Evolutionary conservation across 1,140 invertebrate genomes (phyloP).

Genomic region (Trialeurodes vaporariorum): DNA sequence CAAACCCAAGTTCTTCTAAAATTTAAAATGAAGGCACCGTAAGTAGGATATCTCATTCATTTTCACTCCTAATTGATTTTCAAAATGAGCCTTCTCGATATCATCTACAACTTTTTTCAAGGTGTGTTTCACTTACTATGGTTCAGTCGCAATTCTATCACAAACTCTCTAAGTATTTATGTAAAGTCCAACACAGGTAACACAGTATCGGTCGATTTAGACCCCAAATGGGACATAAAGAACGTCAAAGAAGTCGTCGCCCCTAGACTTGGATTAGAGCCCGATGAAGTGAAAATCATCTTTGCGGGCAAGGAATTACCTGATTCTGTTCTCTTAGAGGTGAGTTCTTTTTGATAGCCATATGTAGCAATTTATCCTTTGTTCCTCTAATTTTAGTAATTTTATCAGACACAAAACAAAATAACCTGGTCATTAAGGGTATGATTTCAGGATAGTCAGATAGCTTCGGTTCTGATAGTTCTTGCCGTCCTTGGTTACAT

Average conservation of each 20-base stretch:
- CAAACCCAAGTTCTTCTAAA: too few species aligned
- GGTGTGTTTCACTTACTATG: constrained; percentile 50
- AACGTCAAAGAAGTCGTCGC: constrained; percentile 61
- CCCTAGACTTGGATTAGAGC: constrained; percentile 49
- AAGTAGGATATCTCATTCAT: too few species aligned
- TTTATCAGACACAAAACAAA: too few species aligned
- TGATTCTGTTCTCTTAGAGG: constrained; percentile 56
- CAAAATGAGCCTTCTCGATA: constrained; percentile 38
- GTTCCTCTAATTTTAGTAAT: too few species aligned
- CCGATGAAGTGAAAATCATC: constrained; percentile 67
- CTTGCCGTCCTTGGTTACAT: too few species aligned
- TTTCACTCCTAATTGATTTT: too few species aligned
- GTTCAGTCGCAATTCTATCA: constrained; percentile 45
- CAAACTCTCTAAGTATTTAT: constrained; percentile 52
- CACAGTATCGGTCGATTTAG: constrained; percentile 51
- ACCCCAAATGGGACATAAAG: constrained; percentile 62
- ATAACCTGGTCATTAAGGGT: too few species aligned
- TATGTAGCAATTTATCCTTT: too few species aligned
- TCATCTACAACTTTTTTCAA: constrained; percentile 41
- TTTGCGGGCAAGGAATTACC: constrained; percentile 73
- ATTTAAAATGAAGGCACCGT: background rate
- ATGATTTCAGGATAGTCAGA: too few species aligned
- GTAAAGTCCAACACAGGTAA: constrained; percentile 57
- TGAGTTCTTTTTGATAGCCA: too few species aligned
- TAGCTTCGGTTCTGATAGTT: too few species aligned